phyloP scores from a whole-genome alignment of 2,888 invertebrate species.

The Acholoe squamosa region DNA sequence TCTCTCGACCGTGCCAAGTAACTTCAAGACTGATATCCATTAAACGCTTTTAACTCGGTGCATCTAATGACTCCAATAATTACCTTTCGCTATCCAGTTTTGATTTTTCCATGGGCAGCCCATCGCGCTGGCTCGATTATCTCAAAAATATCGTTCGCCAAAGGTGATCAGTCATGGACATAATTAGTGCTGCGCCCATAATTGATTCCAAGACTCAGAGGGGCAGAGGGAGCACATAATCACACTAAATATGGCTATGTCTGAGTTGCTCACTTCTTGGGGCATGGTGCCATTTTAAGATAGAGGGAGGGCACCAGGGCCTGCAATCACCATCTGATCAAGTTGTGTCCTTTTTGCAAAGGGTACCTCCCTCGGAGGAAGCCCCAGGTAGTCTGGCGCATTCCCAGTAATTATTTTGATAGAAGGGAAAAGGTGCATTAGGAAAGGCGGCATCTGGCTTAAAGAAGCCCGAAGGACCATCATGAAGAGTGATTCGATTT shows the following conservation, averaged over 20 bases:
- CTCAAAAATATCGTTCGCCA: conserved; percentile 7
- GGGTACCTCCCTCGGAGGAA: background rate
- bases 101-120: conserved; percentile 14
- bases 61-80: conserved; percentile 41
- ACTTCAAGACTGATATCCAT: conserved; percentile 23
- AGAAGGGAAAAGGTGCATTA: conserved; percentile 13
- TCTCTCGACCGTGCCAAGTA: background rate
- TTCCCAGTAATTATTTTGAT: conserved; percentile 7
- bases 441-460: background rate
- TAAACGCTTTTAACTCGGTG: background rate
- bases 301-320: background rate
- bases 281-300: background rate
- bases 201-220: background rate
- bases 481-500: background rate
- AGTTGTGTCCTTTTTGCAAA: background rate
- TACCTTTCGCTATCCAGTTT: conserved; percentile 28
- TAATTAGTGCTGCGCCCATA: conserved; percentile 4
- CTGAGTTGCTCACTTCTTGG: background rate
- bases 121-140: background rate
- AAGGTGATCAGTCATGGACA: conserved; percentile 12
- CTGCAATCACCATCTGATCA: background rate
- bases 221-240: background rate
- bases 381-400: background rate
- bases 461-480: background rate
- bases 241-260: conserved; percentile 9